Evolutionary conservation across 1,140 invertebrate species (phyloP).

Genomic region (Zaprionus gabonicus): DNA sequence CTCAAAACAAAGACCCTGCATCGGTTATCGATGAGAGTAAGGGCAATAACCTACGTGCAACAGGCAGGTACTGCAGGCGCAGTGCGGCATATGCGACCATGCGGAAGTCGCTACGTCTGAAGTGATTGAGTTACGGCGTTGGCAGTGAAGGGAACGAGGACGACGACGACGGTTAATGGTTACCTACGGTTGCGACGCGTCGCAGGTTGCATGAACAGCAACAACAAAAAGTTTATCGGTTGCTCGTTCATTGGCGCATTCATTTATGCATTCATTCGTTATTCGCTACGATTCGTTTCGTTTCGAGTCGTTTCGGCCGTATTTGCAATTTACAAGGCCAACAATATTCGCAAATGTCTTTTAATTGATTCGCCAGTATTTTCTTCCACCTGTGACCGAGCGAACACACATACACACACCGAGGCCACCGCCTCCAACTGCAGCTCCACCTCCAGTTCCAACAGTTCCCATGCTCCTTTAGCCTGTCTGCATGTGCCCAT

Average conservation of each 20-base stretch:
- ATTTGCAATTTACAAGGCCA: constrained; percentile 65
- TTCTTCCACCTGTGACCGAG: not conserved
- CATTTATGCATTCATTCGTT: constrained; percentile 52
- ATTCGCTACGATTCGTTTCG: constrained; percentile 40
- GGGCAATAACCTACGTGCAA: not conserved
- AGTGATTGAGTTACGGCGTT: not conserved
- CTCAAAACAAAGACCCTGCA: too few species aligned
- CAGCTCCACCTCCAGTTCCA: too few species aligned
- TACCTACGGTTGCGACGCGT: not conserved
- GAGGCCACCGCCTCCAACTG: constrained; percentile 6
- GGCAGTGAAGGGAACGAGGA: not conserved
- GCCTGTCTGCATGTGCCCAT: constrained; percentile 6
- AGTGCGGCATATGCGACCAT: not conserved
- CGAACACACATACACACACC: not conserved
- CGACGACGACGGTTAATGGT: not conserved
- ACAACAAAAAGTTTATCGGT: constrained; percentile 42
- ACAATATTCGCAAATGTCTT: constrained; percentile 74
- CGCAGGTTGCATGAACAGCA: not conserved
- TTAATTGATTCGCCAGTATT: constrained; percentile 67
- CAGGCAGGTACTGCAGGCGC: not conserved
- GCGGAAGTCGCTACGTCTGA: constrained; percentile 1
- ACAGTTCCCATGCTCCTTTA: too few species aligned
- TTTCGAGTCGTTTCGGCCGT: constrained; percentile 49
- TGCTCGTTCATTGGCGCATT: constrained; percentile 58
- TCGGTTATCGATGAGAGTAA: not conserved